Conservation (phyloP, 2,113 vertebrate genomes). For the Accipiter virgatus region DNA sequence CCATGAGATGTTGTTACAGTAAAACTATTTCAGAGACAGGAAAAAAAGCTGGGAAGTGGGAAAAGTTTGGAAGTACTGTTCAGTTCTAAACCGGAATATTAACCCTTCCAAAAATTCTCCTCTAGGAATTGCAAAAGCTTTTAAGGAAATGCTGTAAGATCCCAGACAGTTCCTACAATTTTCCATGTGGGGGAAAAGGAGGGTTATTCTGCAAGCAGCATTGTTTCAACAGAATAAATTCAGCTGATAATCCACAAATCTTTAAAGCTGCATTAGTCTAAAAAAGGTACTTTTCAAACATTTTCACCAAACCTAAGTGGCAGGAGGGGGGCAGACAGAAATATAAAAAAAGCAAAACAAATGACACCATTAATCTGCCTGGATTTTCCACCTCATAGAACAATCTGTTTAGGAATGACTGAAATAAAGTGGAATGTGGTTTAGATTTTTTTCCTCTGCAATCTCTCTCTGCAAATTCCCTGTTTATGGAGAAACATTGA, state of each 20-base stretch:
- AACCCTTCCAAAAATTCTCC: conserved; percentile 33
- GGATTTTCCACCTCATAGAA: conserved; percentile 74
- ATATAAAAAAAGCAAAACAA: conserved; percentile 66
- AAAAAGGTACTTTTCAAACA: conserved; percentile 44
- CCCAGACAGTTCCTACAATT: conserved; percentile 21
- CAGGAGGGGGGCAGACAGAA: not conserved
- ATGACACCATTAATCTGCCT: conserved; percentile 76
- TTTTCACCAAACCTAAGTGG: conserved; percentile 27
- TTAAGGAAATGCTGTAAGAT: not conserved
- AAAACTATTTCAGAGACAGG: not conserved
- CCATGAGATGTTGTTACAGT: not conserved
- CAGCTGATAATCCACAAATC: not conserved
- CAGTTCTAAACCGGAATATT: not conserved
- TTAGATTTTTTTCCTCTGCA: conserved; percentile 14
- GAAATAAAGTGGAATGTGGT: conserved; percentile 70
- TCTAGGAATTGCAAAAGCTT: conserved; percentile 3
- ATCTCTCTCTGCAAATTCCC: conserved; percentile 42
- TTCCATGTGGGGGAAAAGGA: not conserved
- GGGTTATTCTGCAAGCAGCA: not conserved
- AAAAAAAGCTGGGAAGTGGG: not conserved
- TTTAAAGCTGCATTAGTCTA: conserved; percentile 35
- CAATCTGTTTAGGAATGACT: conserved; percentile 76
- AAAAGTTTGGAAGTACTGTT: conserved; percentile 51
- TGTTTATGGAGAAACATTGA: conserved; percentile 69
- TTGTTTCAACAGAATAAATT: conserved; percentile 17